Percentiles rank a stretch among this genome's conserved stretches.
phyloP scores from a whole-genome alignment of 2,113 vertebrate genomes.

The Cyprinodon variegatus region DNA sequence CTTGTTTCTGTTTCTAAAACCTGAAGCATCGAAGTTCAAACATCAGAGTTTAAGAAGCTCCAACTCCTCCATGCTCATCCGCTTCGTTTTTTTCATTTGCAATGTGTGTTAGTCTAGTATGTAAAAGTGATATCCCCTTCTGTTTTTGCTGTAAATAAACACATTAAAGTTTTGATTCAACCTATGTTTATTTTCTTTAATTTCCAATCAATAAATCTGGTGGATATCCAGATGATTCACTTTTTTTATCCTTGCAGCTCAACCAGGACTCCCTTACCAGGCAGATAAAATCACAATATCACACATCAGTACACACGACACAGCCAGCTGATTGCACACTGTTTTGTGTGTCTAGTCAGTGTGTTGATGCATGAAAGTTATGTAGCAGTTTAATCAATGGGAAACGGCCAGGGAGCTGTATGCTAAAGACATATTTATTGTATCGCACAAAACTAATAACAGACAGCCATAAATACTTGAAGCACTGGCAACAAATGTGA shows the following conservation, averaged over 20 bases:
- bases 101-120: background rate
- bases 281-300: slow-evolving; percentile 7
- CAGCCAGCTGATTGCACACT: background rate
- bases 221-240: background rate
- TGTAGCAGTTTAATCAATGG: background rate
- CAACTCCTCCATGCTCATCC: background rate
- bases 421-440: background rate
- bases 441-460: too few relatives aligned
- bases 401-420: background rate
- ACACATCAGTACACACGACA: background rate
- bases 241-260: background rate
- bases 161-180: slow-evolving; percentile 6
- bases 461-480: too few relatives aligned
- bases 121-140: background rate
- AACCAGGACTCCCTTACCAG: background rate
- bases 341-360: background rate
- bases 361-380: background rate
- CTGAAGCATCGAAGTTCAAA: too few relatives aligned
- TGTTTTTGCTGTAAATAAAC: slow-evolving; percentile 11
- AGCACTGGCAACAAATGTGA: too few relatives aligned
- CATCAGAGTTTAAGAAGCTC: background rate
- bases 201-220: background rate
- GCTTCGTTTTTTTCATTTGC: background rate
- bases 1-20: background rate
- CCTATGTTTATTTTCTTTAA: background rate